These are phyloP conservation scores for Limnephilus marmoratus DNA, from an alignment of 2,888 invertebrate species.

Conservation along the genomic window DNA sequence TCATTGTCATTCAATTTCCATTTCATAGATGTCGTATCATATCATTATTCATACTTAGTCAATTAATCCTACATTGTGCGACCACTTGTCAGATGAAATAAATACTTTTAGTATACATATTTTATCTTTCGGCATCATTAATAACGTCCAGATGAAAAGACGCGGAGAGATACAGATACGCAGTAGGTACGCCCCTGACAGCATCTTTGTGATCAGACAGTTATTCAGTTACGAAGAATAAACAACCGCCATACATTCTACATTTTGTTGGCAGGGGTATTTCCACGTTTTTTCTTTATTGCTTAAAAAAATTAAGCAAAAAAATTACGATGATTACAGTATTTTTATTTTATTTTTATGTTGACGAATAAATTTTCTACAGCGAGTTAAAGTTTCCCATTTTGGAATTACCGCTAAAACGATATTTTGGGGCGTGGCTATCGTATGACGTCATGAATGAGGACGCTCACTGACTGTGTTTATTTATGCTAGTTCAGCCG, in stretches of 20 bases:
- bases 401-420: no score
- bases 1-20: neutral
- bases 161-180: neutral
- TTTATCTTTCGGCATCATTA: constrained; percentile 4
- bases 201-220: neutral
- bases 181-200: neutral
- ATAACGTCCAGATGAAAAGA: neutral
- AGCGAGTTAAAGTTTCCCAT: no score
- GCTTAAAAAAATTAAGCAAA: no score
- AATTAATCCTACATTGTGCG: constrained; percentile 11
- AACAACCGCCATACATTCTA: neutral
- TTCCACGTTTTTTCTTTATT: no score
- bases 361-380: no score
- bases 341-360: no score
- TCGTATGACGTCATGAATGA: no score
- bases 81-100: neutral
- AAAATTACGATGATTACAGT: no score
- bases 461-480: no score
- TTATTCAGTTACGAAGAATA: neutral
- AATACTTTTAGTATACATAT: neutral
- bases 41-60: constrained; percentile 5
- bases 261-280: neutral
- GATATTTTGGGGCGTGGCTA: no score
- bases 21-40: neutral
- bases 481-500: no score